A percentile compares a stretch with the other conserved stretches of the same genome.
These are phyloP conservation scores for Acestrorhynchus altus DNA, from an alignment of 2,797 vertebrate genomes.

Conservation along the genomic window DNA sequence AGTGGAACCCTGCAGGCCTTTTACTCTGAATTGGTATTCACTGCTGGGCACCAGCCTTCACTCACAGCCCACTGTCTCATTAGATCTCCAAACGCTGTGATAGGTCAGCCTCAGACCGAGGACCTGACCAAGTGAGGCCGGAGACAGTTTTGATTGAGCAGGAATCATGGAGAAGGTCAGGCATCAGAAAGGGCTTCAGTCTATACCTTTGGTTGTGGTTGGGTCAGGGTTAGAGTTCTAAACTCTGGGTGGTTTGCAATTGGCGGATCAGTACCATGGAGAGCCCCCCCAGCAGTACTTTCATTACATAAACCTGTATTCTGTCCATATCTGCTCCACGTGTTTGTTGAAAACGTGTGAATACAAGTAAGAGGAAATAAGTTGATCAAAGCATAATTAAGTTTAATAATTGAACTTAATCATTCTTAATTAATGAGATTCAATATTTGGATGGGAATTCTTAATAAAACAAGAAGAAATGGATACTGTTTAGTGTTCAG, in stretches of 20 bases:
- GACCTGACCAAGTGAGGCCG: not conserved
- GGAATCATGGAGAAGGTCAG: not conserved
- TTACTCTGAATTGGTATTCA: conserved; percentile 31
- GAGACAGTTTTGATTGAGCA: not conserved
- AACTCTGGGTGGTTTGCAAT: not conserved
- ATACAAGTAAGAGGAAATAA: no score
- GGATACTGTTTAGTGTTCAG: no score
- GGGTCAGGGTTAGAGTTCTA: conserved; percentile 3
- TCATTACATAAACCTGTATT: not conserved
- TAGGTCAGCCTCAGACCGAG: conserved; percentile 12
- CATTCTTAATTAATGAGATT: no score
- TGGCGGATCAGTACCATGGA: not conserved
- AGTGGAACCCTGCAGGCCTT: conserved; percentile 1
- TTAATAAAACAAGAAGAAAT: no score
- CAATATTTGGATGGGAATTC: no score
- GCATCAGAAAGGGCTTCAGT: not conserved
- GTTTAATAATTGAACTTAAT: no score
- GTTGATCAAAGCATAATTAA: not conserved
- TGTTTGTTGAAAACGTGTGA: no score
- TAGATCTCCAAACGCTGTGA: conserved; percentile 27
- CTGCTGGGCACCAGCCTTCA: conserved; percentile 4
- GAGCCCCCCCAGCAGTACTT: not conserved
- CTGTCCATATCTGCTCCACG: no score
- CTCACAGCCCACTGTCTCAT: conserved; percentile 27
- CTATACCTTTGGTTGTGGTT: not conserved